Percentiles rank a stretch among this genome's conserved stretches.
phyloP scores from a whole-genome alignment of 2,888 invertebrate species.

The Conchocele bisecta region DNA sequence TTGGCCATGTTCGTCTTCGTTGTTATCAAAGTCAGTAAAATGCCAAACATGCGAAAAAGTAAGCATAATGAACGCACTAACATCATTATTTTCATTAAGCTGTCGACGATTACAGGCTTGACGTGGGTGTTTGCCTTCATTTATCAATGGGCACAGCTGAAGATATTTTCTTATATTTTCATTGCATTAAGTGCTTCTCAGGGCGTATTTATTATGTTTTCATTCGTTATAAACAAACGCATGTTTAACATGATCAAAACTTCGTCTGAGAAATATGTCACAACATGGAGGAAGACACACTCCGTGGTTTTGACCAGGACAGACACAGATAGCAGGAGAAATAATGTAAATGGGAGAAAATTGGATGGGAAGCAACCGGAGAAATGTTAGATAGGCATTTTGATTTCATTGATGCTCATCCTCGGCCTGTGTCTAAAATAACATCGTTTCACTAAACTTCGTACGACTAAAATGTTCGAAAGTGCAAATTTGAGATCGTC shows the following conservation, averaged over 20 bases:
- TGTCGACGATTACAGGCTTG: neutral
- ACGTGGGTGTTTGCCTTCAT: neutral
- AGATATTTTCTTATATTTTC: neutral
- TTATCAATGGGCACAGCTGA: neutral
- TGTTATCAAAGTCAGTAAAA: neutral
- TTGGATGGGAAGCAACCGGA: too few species aligned
- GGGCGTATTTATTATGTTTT: neutral
- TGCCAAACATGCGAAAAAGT: neutral
- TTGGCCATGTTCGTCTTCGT: conserved; percentile 15
- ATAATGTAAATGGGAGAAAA: too few species aligned
- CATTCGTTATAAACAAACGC: neutral
- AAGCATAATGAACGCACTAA: conserved; percentile 2
- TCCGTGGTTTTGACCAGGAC: too few species aligned
- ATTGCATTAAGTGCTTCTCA: neutral
- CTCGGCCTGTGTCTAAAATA: too few species aligned
- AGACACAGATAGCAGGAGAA: too few species aligned
- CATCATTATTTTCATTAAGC: neutral
- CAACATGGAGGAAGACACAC: too few species aligned
- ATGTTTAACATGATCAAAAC: neutral
- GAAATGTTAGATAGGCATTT: too few species aligned
- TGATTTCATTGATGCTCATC: too few species aligned
- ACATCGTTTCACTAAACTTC: too few species aligned
- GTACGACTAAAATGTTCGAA: too few species aligned
- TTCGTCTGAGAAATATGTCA: neutral
- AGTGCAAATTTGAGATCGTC: too few species aligned